Percentiles rank a stretch among this genome's conserved stretches.
Conservation (phyloP, 2,888 invertebrate genomes). For the Labia minor region DNA sequence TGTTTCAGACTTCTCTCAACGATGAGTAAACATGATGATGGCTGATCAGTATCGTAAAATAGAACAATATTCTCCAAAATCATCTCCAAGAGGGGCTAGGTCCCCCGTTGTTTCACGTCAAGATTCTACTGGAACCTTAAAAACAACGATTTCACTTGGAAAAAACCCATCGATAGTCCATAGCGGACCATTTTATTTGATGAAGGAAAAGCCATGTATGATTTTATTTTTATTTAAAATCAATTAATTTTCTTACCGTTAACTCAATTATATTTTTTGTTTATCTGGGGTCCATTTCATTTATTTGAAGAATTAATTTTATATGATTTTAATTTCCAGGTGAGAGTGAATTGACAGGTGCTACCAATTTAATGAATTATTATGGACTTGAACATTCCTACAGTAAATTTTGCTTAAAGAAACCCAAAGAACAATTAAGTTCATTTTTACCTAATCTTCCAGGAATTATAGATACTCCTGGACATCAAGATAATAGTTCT, state of each 20-base stretch:
- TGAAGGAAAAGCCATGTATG: slow-evolving; percentile 89
- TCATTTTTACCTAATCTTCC: slow-evolving; percentile 92
- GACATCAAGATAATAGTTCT: slow-evolving; percentile 65
- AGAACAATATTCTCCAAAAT: slow-evolving; percentile 90
- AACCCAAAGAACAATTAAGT: slow-evolving; percentile 86
- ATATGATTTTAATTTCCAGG: slow-evolving; percentile 40
- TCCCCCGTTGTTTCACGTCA: slow-evolving; percentile 92
- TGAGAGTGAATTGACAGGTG: slow-evolving; percentile 88
- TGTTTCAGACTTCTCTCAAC: not conserved
- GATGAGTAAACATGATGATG: slow-evolving; percentile 64
- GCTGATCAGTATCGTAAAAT: slow-evolving; percentile 85
- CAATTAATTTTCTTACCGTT: not conserved
- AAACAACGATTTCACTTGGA: slow-evolving; percentile 93
- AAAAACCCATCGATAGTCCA: slow-evolving; percentile 96
- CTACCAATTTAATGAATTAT: slow-evolving; percentile 92
- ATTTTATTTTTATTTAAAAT: slow-evolving; percentile 15
- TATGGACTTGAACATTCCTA: slow-evolving; percentile 95
- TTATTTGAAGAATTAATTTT: slow-evolving; percentile 17
- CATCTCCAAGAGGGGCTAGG: slow-evolving; percentile 84
- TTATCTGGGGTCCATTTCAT: not conserved
- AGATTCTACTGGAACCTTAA: slow-evolving; percentile 93
- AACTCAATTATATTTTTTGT: not conserved
- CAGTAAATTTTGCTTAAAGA: slow-evolving; percentile 94
- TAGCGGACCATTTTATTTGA: slow-evolving; percentile 95
- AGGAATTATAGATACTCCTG: slow-evolving; percentile 89